phyloP scores from a whole-genome alignment of 2,797 vertebrate species.

The Cygnus olor region DNA sequence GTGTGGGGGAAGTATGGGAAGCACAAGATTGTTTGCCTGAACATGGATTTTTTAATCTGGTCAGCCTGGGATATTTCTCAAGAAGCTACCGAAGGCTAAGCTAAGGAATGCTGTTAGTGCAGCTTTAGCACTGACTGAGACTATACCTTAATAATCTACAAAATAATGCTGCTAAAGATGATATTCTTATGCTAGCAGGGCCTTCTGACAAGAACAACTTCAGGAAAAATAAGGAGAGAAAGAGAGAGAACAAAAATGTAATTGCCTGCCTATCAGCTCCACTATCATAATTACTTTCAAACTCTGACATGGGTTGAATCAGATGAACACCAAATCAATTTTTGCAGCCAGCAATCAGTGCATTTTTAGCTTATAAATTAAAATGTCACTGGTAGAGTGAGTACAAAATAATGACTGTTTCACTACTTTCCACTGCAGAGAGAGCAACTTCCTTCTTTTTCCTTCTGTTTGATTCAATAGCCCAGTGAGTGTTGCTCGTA shows the following conservation, averaged over 20 bases:
- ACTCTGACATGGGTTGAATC: conserved; percentile 79
- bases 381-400: conserved; percentile 76
- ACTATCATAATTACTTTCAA: conserved; percentile 82
- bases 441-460: not conserved
- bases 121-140: not conserved
- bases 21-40: not conserved
- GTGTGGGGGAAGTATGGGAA: not conserved
- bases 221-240: not conserved
- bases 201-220: conserved; percentile 64
- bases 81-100: not conserved
- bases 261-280: conserved; percentile 79
- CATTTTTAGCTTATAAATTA: conserved; percentile 78
- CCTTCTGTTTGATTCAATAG: not conserved
- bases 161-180: conserved; percentile 11
- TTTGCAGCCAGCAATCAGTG: conserved; percentile 75
- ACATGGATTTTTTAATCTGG: not conserved
- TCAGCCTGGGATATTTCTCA: not conserved
- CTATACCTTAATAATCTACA: not conserved
- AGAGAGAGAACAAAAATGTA: conserved; percentile 74
- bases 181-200: not conserved
- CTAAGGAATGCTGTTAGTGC: not conserved
- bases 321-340: conserved; percentile 82
- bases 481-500: not conserved
- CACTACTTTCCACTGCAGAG: conserved; percentile 5
- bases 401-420: conserved; percentile 68